Percentiles rank a stretch among this genome's conserved stretches.
Conservation (phyloP, 2,888 invertebrate species). For the Parnassius mnemosyne region DNA sequence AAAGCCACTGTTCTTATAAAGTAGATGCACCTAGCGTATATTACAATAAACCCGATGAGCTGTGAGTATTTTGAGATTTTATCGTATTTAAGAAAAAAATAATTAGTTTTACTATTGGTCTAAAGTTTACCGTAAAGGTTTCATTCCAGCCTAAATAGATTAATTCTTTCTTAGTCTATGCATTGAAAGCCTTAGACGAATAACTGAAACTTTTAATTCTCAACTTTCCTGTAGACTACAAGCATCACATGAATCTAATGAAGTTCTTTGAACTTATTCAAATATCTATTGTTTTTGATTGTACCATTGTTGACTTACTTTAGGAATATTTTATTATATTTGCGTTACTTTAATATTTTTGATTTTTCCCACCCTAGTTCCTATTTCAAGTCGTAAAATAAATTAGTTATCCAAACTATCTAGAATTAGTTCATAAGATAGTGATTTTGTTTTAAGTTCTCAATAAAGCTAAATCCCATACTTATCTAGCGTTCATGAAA, state of each 20-base stretch:
- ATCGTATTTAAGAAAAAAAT: constrained; percentile 73
- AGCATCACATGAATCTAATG: constrained; percentile 40
- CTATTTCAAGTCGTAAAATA: constrained; percentile 58
- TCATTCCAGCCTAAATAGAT: constrained; percentile 75
- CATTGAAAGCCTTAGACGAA: constrained; percentile 58
- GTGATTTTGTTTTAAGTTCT: constrained; percentile 58
- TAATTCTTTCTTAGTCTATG: constrained; percentile 60
- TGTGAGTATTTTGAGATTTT: constrained; percentile 81
- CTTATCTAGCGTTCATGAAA: constrained; percentile 77
- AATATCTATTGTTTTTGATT: constrained; percentile 33
- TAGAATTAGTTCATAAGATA: constrained; percentile 61
- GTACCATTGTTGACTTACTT: constrained; percentile 33
- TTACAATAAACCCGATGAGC: constrained; percentile 80
- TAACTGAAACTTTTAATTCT: constrained; percentile 38
- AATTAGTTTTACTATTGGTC: constrained; percentile 66
- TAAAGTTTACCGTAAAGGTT: constrained; percentile 60
- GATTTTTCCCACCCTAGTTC: constrained; percentile 63
- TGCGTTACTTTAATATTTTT: constrained; percentile 38
- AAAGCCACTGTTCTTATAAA: constrained; percentile 79
- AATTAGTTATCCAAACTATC: constrained; percentile 51
- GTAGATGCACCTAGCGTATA: constrained; percentile 79
- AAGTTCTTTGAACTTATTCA: constrained; percentile 40
- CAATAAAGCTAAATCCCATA: constrained; percentile 72
- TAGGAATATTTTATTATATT: constrained; percentile 31
- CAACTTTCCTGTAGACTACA: constrained; percentile 48